These are phyloP conservation scores for Rhinichthys klamathensis DNA, from an alignment of 2,113 vertebrate species.

Conservation along the genomic window DNA sequence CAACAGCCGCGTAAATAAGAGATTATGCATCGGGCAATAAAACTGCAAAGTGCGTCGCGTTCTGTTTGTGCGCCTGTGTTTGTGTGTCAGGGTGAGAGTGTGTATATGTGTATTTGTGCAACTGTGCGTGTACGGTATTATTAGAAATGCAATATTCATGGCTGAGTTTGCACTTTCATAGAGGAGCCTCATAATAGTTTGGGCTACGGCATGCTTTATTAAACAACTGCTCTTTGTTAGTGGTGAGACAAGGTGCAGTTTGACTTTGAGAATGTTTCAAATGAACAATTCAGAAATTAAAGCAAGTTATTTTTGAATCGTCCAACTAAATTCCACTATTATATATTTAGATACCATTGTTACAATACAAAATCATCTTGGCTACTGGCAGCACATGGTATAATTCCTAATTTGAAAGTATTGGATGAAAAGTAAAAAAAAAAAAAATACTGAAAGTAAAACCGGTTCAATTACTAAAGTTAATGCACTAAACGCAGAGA, in stretches of 20 bases:
- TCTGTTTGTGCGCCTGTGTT: constrained; percentile 36
- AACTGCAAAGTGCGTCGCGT: constrained; percentile 62
- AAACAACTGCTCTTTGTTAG: constrained; percentile 2
- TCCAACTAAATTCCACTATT: neutral
- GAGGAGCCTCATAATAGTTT: constrained; percentile 47
- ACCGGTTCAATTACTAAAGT: constrained; percentile 14
- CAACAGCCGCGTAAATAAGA: constrained; percentile 72
- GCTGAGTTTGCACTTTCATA: constrained; percentile 60
- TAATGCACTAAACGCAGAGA: constrained; percentile 60
- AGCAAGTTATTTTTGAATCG: neutral
- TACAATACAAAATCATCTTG: neutral
- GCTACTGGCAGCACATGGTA: neutral
- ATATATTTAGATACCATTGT: neutral
- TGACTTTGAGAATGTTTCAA: neutral
- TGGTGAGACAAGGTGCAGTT: neutral
- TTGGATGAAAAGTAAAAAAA: constrained; percentile 63
- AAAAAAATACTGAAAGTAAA: constrained; percentile 35
- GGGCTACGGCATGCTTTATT: constrained; percentile 31
- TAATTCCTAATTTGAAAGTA: neutral
- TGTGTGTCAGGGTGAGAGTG: constrained; percentile 27
- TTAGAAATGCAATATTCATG: constrained; percentile 58
- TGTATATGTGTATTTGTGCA: constrained; percentile 37
- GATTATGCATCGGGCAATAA: constrained; percentile 79
- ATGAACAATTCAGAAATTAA: neutral
- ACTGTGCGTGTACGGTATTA: constrained; percentile 45